Evolutionary conservation across 2,113 vertebrate species (phyloP), one percentile per base, ranked within the genome.

Genomic region (Rhineura floridana): DNA sequence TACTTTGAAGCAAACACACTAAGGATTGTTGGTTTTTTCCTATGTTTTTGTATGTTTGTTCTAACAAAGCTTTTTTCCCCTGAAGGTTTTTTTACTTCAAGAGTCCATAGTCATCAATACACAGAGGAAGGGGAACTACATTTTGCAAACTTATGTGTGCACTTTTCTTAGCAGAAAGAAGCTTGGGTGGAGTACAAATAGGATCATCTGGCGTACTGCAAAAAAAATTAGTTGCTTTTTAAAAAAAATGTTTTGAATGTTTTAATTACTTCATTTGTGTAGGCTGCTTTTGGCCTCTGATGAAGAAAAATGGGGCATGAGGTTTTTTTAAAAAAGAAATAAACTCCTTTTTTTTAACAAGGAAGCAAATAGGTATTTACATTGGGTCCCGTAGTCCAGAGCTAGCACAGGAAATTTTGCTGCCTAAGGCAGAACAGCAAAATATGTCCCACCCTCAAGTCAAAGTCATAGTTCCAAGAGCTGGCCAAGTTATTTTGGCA

Each of bases 91-190:
- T 17, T 72, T 19, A 42, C 36, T 89, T 86, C 92, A 88, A 75
- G 93, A 90, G 86, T 89, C 84, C 83, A 92, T 42, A 93, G 93
- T 90, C 88, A 87, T 86, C 90, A 77, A 93, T 91, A 87, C 0
- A 63, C 46, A 12, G 65, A 78, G 48, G n/a, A 67, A 65, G 55
- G 48, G 25, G 76, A 87, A 65, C 85, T 91, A 93, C 95, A 91
- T 84, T 84, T 59, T n/a, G 39, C 33, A 80, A 94, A 91, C 90
- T 94, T 86, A 93, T 63, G 85, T 84, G 80, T 90, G 85, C 80
- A 59, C 76, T 39, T n/a, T 89, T 88, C 55, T 93, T 42, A 80
- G 91, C 44, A 21, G 67, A 87, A 70, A 83, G 91, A 86, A 92
- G 84, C 36, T 77, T 87, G 89, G n/a, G 23, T 62, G 13, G 59